A percentile compares a stretch with the other conserved stretches of the same genome.
Conservation (phyloP, 2,113 vertebrate species). For the Pontoporia blainvillei region DNA sequence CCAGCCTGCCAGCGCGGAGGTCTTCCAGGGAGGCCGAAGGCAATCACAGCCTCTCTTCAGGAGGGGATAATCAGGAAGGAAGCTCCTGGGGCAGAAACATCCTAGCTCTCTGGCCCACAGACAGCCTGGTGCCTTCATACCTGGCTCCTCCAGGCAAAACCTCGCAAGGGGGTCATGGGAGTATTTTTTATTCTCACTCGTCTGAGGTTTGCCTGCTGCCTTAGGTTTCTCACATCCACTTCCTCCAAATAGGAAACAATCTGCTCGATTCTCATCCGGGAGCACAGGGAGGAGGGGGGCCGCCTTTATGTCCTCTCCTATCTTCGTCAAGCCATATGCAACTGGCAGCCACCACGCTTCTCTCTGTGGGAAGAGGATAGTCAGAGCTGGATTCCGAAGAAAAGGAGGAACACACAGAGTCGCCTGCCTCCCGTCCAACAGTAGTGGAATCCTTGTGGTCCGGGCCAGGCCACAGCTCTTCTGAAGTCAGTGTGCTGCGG, state of each 20-base stretch:
- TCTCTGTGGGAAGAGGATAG: slow-evolving; percentile 64
- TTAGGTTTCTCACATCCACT: slow-evolving; percentile 65
- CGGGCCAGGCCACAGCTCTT: neutral
- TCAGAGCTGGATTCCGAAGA: slow-evolving; percentile 47
- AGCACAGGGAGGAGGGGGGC: slow-evolving; percentile 39
- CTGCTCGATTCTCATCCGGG: slow-evolving; percentile 55
- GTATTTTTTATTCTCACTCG: slow-evolving; percentile 41
- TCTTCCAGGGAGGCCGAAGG: slow-evolving; percentile 51
- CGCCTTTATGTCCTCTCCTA: slow-evolving; percentile 62
- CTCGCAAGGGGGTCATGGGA: neutral
- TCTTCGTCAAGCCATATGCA: slow-evolving; percentile 68
- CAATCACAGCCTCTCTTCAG: neutral
- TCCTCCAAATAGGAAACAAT: slow-evolving; percentile 64
- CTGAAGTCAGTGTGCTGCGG: neutral
- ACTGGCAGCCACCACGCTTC: slow-evolving; percentile 59
- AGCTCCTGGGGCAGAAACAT: slow-evolving; percentile 25
- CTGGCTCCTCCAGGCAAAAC: slow-evolving; percentile 17
- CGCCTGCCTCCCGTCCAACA: slow-evolving; percentile 25
- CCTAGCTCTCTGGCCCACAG: slow-evolving; percentile 20
- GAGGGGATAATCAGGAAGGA: slow-evolving; percentile 41
- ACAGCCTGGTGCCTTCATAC: slow-evolving; percentile 22
- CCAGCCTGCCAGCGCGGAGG: slow-evolving; percentile 57
- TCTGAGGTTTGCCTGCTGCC: slow-evolving; percentile 49
- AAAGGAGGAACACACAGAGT: slow-evolving; percentile 32
- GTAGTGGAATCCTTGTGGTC: neutral